phyloP scores from a whole-genome alignment of 2,797 vertebrate species.

The Trachurus trachurus region DNA sequence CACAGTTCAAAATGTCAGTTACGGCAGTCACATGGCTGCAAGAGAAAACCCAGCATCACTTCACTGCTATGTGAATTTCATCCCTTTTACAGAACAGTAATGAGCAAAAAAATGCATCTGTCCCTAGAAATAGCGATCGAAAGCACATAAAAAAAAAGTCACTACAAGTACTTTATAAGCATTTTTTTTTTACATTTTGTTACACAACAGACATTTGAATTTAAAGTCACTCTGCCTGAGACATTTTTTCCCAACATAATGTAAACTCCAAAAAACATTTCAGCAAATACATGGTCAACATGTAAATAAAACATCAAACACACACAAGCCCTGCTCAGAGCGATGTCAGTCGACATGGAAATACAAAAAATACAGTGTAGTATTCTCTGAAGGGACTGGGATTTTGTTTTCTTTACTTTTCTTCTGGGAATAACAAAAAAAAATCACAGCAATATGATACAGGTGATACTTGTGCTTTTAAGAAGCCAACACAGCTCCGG shows the following conservation, averaged over 20 bases:
- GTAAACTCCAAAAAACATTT: slow-evolving; percentile 47
- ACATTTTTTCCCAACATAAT: slow-evolving; percentile 35
- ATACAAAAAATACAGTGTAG: slow-evolving; percentile 66
- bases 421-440: slow-evolving; percentile 46
- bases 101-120: slow-evolving; percentile 45
- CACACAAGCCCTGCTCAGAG: slow-evolving; percentile 58
- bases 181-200: slow-evolving; percentile 50
- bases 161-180: slow-evolving; percentile 58
- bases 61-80: slow-evolving; percentile 60
- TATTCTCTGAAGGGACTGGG: slow-evolving; percentile 26
- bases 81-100: slow-evolving; percentile 52
- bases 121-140: slow-evolving; percentile 51
- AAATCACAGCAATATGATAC: slow-evolving; percentile 69
- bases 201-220: slow-evolving; percentile 56
- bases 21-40: slow-evolving; percentile 60
- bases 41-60: slow-evolving; percentile 53
- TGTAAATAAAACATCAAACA: slow-evolving; percentile 75
- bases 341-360: slow-evolving; percentile 43
- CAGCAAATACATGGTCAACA: slow-evolving; percentile 81
- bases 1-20: slow-evolving; percentile 72
- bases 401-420: not conserved
- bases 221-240: slow-evolving; percentile 73
- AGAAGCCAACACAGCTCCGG: slow-evolving; percentile 60
- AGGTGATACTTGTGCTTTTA: slow-evolving; percentile 80
- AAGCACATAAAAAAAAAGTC: slow-evolving; percentile 63